Percentiles rank a stretch among this genome's conserved stretches.
These are phyloP conservation scores for Cataglyphis albicans DNA, from an alignment of 2,888 invertebrate genomes.

Conservation along the genomic window DNA sequence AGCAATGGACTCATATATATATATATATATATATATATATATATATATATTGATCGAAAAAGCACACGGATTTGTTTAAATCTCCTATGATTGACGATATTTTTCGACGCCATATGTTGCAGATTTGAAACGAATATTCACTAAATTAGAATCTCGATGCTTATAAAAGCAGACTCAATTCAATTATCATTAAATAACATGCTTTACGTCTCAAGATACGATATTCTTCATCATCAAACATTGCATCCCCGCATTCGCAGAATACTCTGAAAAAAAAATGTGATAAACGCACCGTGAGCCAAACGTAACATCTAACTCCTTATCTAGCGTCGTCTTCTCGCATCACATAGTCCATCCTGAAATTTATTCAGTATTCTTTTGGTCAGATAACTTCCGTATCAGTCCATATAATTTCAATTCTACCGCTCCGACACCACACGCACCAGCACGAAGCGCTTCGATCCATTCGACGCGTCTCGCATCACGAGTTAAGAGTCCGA, in stretches of 20 bases:
- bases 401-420: conserved; percentile 17
- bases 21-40: neutral
- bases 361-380: neutral
- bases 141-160: neutral
- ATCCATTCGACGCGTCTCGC: conserved; percentile 39
- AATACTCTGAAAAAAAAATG: neutral
- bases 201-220: neutral
- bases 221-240: neutral
- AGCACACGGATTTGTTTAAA: conserved; percentile 20
- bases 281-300: conserved; percentile 34
- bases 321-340: conserved; percentile 17
- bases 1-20: neutral
- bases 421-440: conserved; percentile 46
- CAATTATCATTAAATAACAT: neutral
- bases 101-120: conserved; percentile 23
- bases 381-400: conserved; percentile 23
- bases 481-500: conserved; percentile 31
- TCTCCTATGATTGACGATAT: conserved; percentile 1
- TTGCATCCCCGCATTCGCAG: neutral
- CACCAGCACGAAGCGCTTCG: conserved; percentile 45
- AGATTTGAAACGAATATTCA: neutral
- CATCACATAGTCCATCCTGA: conserved; percentile 33
- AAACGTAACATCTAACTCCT: conserved; percentile 29
- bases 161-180: neutral
- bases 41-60: conserved; percentile 33